Conservation (phyloP, 2,888 invertebrate species). For the Polyommatus iphigenia region DNA sequence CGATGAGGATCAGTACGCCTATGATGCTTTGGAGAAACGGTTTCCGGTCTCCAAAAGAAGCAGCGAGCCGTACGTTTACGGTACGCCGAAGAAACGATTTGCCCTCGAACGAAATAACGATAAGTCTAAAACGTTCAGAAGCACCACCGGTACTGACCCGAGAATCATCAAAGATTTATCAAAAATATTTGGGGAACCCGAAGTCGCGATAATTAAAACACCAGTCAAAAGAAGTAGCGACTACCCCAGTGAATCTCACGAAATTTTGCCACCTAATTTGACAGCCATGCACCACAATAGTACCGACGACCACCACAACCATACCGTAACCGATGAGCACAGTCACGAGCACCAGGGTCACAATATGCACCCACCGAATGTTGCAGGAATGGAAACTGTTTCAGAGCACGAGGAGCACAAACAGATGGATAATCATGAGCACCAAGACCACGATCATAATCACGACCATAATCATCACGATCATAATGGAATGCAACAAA, state of each 20-base stretch:
- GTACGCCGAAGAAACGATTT: conserved; percentile 60
- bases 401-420: conserved; percentile 49
- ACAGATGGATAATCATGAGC: conserved; percentile 43
- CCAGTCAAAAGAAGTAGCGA: conserved; percentile 79
- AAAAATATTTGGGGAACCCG: conserved; percentile 82
- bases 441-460: conserved; percentile 37
- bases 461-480: conserved; percentile 44
- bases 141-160: conserved; percentile 82
- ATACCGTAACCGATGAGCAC: conserved; percentile 51
- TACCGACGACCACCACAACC: conserved; percentile 53
- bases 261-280: conserved; percentile 65
- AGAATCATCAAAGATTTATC: conserved; percentile 85
- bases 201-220: conserved; percentile 65
- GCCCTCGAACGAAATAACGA: conserved; percentile 59
- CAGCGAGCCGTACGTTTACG: conserved; percentile 63
- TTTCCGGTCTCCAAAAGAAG: conserved; percentile 86
- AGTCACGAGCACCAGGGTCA: conserved; percentile 62
- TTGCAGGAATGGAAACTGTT: conserved; percentile 37
- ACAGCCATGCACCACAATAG: conserved; percentile 53
- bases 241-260: conserved; percentile 57
- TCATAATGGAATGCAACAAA: conserved; percentile 43
- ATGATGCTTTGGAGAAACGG: conserved; percentile 76
- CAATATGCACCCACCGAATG: conserved; percentile 40
- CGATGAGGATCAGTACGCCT: conserved; percentile 68
- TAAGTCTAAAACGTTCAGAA: conserved; percentile 59